A percentile compares a stretch with the other conserved stretches of the same genome.
Evolutionary conservation across 2,888 invertebrate species (phyloP).

Genomic region (Trichogramma dendrolimi): DNA sequence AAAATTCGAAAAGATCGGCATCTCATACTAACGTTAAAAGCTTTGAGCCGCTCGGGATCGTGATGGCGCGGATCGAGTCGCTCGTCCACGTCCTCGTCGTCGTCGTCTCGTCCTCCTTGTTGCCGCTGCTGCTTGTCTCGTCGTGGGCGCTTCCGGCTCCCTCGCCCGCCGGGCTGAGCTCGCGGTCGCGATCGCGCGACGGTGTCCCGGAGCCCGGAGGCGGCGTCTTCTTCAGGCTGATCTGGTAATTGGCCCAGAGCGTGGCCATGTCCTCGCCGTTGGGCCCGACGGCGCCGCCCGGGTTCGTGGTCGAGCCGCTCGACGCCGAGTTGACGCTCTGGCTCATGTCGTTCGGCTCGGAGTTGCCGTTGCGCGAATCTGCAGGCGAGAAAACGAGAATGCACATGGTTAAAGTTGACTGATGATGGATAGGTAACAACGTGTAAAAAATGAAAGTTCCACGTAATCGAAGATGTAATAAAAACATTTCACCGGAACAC

Average conservation of each 20-base stretch:
- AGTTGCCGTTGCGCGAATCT: slow-evolving; percentile 50
- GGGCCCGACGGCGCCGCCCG: slow-evolving; percentile 53
- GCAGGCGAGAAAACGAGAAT: slow-evolving; percentile 19
- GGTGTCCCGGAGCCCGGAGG: slow-evolving; percentile 40
- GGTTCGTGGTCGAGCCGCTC: neutral
- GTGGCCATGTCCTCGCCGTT: slow-evolving; percentile 72
- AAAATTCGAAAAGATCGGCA: neutral
- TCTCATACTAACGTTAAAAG: slow-evolving; percentile 78
- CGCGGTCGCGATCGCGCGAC: slow-evolving; percentile 52
- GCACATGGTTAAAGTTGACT: neutral
- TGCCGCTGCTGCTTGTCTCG: slow-evolving; percentile 83
- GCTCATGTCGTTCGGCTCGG: slow-evolving; percentile 43
- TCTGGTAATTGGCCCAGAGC: slow-evolving; percentile 81
- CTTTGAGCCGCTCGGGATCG: slow-evolving; percentile 91
- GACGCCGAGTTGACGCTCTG: neutral
- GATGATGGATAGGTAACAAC: too few species aligned
- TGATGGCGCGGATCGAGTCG: slow-evolving; percentile 82
- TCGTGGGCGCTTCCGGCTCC: slow-evolving; percentile 72
- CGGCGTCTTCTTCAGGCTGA: slow-evolving; percentile 63
- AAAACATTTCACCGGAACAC: too few species aligned
- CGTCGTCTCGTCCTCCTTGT: slow-evolving; percentile 82
- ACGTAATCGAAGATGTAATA: too few species aligned
- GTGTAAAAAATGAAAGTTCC: too few species aligned
- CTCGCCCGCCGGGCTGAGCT: slow-evolving; percentile 63
- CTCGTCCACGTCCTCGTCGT: slow-evolving; percentile 89